A percentile compares a stretch with the other conserved stretches of the same genome.
phyloP scores from a whole-genome alignment of 1,140 invertebrate genomes.

The Halesus radiatus region DNA sequence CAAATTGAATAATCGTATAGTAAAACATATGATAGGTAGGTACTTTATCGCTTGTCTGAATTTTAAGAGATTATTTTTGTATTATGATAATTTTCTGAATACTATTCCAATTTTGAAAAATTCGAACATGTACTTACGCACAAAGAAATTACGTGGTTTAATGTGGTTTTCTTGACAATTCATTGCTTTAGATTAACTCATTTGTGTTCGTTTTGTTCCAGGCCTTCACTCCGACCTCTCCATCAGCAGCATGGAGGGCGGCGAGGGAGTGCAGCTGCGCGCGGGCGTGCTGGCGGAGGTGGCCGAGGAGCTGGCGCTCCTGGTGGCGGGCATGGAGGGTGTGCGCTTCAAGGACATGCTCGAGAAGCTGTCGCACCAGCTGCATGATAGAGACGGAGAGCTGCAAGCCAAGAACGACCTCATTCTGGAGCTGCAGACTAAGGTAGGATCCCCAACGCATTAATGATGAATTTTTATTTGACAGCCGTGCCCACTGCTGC shows the following conservation, averaged over 20 bases:
- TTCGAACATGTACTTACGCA: no score
- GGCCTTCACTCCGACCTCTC: constrained; percentile 73
- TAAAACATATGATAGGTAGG: no score
- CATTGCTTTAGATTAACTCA: no score
- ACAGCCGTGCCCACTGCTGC: no score
- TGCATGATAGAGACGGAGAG: constrained; percentile 83
- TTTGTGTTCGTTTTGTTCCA: constrained; percentile 57
- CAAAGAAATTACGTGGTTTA: no score
- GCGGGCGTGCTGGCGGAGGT: constrained; percentile 73
- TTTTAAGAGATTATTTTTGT: no score
- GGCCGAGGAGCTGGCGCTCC: constrained; percentile 78
- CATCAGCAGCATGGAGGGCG: constrained; percentile 69
- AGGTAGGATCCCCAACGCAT: constrained; percentile 72
- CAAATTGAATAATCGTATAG: no score
- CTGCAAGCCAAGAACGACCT: constrained; percentile 84
- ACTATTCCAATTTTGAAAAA: no score
- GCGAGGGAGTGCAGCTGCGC: constrained; percentile 68
- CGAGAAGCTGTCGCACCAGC: constrained; percentile 80
- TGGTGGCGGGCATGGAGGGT: constrained; percentile 81
- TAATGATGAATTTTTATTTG: no score
- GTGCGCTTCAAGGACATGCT: constrained; percentile 86
- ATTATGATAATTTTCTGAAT: no score
- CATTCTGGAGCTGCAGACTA: constrained; percentile 84
- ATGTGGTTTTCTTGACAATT: no score
- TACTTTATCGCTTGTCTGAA: no score